phyloP scores from a whole-genome alignment of 1,140 invertebrate species.

The Mactra quadrangularis region DNA sequence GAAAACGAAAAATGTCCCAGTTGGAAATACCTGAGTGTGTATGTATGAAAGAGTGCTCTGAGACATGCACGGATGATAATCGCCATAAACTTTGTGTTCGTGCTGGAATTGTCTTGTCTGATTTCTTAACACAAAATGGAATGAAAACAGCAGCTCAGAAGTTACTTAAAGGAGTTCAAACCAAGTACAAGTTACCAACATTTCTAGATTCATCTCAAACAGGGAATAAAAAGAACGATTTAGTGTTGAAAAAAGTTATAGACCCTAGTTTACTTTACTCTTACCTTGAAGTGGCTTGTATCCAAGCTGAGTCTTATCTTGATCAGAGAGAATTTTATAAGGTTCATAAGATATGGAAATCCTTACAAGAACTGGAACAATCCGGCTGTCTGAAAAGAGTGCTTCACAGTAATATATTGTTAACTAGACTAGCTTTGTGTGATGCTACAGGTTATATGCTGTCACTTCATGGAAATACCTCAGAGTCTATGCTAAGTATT shows the following conservation, averaged over 20 bases:
- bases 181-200: neutral
- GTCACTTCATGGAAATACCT: neutral
- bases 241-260: neutral
- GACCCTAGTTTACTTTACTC: conserved; percentile 27
- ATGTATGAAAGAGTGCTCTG: conserved; percentile 3
- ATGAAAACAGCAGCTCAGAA: neutral
- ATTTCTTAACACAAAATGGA: conserved; percentile 42
- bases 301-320: conserved; percentile 40
- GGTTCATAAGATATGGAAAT: conserved; percentile 36
- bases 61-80: neutral
- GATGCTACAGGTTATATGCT: conserved; percentile 38
- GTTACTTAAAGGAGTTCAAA: conserved; percentile 2
- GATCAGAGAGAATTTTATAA: conserved; percentile 29
- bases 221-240: neutral
- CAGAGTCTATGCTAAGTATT: neutral
- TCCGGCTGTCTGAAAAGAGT: conserved; percentile 41
- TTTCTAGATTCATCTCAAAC: neutral
- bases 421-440: conserved; percentile 53
- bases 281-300: conserved; percentile 42
- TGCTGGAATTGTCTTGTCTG: conserved; percentile 29
- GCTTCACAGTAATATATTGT: conserved; percentile 43
- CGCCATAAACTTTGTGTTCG: conserved; percentile 43
- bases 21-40: conserved; percentile 12
- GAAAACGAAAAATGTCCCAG: conserved; percentile 17
- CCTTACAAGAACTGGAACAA: conserved; percentile 22